These are phyloP conservation scores for Yponomeuta evonymella DNA, from an alignment of 2,888 invertebrate species.

Conservation along the genomic window DNA sequence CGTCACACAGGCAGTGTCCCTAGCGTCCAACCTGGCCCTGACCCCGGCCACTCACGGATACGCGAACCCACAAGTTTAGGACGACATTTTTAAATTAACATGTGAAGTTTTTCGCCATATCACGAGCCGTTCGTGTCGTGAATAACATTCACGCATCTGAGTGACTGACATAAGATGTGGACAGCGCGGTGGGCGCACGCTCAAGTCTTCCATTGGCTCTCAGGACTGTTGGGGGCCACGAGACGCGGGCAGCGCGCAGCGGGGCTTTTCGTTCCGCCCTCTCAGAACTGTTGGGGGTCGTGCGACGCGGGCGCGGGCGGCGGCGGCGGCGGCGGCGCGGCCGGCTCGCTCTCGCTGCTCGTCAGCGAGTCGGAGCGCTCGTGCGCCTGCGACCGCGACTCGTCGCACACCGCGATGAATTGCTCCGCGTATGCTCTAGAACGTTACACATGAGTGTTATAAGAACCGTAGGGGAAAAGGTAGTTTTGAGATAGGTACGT, in stretches of 20 bases:
- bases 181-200: too few species aligned
- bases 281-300: not conserved
- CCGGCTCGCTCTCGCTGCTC: conserved; percentile 34
- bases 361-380: conserved; percentile 64
- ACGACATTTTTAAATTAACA: too few species aligned
- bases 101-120: too few species aligned
- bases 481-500: too few species aligned
- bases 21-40: not conserved
- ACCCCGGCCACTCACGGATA: not conserved
- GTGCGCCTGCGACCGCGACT: conserved; percentile 62
- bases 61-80: too few species aligned
- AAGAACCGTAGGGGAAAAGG: not conserved
- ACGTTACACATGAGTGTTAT: conserved; percentile 8
- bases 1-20: not conserved
- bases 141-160: too few species aligned
- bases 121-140: too few species aligned
- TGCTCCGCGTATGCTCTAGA: conserved; percentile 78
- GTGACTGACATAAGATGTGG: too few species aligned
- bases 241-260: not conserved
- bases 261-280: not conserved
- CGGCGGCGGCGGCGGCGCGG: conserved; percentile 8
- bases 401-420: conserved; percentile 79
- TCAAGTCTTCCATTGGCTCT: too few species aligned
- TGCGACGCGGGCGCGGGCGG: conserved; percentile 33
- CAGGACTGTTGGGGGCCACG: too few species aligned